phyloP scores from a whole-genome alignment of 2,888 invertebrate genomes.

The Mantis religiosa region DNA sequence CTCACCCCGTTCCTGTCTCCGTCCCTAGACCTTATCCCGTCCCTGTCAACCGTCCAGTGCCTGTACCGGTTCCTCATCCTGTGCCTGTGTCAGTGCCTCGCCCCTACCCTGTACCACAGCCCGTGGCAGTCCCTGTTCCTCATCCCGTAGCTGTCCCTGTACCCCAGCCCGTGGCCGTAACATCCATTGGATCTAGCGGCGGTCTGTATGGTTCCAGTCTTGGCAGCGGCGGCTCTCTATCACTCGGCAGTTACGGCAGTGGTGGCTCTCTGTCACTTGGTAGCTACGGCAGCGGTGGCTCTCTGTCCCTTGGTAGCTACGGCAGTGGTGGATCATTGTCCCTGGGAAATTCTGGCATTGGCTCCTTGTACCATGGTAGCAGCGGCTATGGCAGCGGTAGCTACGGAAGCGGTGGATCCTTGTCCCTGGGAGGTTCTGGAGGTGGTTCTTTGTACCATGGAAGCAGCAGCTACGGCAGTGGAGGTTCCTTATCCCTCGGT shows the following conservation, averaged over 20 bases:
- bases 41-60: neutral
- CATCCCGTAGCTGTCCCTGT: neutral
- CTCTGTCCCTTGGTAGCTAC: no score
- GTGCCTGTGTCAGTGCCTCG: slow-evolving; percentile 3
- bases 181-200: neutral
- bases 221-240: no score
- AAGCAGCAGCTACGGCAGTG: no score
- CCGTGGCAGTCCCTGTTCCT: neutral
- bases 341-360: no score
- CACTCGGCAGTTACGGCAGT: no score
- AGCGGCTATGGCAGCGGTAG: no score
- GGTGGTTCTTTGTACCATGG: no score
- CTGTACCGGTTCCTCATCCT: neutral
- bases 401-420: no score
- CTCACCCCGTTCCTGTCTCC: neutral
- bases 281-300: neutral
- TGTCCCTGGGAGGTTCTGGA: no score
- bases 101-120: neutral
- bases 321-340: no score
- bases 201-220: neutral
- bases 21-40: slow-evolving; percentile 2
- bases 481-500: no score
- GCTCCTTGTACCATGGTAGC: neutral
- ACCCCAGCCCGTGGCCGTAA: neutral
- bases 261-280: no score